Conservation (phyloP, 2,888 invertebrate species). For the Agonum fuliginosum region DNA sequence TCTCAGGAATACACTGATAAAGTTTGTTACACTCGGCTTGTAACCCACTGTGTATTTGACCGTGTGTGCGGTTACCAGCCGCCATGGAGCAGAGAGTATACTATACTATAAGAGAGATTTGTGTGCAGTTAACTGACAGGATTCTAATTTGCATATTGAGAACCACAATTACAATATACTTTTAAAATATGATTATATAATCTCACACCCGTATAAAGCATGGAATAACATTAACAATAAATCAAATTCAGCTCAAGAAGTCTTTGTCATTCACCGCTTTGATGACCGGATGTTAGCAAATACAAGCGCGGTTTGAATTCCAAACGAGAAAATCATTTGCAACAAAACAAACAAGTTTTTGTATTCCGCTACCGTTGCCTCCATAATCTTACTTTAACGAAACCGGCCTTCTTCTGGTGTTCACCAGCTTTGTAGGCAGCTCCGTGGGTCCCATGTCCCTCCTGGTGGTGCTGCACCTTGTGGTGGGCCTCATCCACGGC, state of each 20-base stretch:
- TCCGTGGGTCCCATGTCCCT: constrained; percentile 67
- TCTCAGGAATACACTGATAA: too few relatives aligned
- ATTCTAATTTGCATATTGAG: too few relatives aligned
- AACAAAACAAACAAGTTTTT: not conserved
- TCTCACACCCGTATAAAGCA: too few relatives aligned
- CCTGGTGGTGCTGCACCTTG: constrained; percentile 66
- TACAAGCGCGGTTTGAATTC: not conserved
- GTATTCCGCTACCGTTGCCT: not conserved
- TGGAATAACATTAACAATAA: not conserved
- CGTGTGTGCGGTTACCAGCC: too few relatives aligned
- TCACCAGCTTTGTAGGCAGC: constrained; percentile 67
- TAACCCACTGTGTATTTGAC: too few relatives aligned
- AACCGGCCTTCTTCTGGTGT: constrained; percentile 68
- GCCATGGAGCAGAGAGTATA: too few relatives aligned
- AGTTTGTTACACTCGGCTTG: too few relatives aligned
- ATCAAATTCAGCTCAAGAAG: not conserved
- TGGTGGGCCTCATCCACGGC: constrained; percentile 66
- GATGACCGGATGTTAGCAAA: not conserved
- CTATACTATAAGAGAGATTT: too few relatives aligned
- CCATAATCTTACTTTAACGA: constrained; percentile 67
- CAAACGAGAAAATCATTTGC: not conserved
- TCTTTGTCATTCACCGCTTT: not conserved
- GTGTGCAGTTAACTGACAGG: too few relatives aligned
- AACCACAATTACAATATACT: too few relatives aligned
- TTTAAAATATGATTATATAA: too few relatives aligned